phyloP scores from a whole-genome alignment of 1,140 invertebrate species.

The Drosophila ercepeae region DNA sequence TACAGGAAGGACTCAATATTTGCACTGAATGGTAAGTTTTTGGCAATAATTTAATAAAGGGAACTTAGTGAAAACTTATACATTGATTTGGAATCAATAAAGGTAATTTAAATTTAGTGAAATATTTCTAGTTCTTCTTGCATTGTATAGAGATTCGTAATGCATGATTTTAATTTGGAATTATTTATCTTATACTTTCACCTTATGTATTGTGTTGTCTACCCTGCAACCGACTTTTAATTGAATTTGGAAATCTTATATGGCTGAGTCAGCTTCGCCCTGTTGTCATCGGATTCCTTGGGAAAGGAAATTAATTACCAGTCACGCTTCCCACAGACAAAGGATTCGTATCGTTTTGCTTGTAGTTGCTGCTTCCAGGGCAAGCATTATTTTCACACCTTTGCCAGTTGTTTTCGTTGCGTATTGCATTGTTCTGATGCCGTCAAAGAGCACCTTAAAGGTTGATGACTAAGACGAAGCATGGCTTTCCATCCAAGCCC shows the following conservation, averaged over 20 bases:
- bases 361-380: conserved; percentile 26
- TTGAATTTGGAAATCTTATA: too few species aligned
- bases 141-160: too few species aligned
- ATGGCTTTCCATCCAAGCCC: not conserved
- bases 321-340: conserved; percentile 39
- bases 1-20: not conserved
- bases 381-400: conserved; percentile 77
- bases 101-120: too few species aligned
- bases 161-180: too few species aligned
- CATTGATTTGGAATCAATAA: not conserved
- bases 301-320: conserved; percentile 60
- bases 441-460: conserved; percentile 14
- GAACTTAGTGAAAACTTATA: not conserved
- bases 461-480: conserved; percentile 24
- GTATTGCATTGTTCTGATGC: conserved; percentile 22
- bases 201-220: too few species aligned
- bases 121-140: too few species aligned
- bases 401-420: conserved; percentile 38
- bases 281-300: not conserved
- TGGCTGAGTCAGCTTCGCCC: not conserved
- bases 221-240: not conserved
- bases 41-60: not conserved
- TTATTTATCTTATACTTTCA: too few species aligned
- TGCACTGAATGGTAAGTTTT: not conserved
- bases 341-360: conserved; percentile 1